Evolutionary conservation across 2,797 vertebrate species (phyloP), one percentile per base, ranked within the genome.

Genomic region (Semaprochilodus insignis): DNA sequence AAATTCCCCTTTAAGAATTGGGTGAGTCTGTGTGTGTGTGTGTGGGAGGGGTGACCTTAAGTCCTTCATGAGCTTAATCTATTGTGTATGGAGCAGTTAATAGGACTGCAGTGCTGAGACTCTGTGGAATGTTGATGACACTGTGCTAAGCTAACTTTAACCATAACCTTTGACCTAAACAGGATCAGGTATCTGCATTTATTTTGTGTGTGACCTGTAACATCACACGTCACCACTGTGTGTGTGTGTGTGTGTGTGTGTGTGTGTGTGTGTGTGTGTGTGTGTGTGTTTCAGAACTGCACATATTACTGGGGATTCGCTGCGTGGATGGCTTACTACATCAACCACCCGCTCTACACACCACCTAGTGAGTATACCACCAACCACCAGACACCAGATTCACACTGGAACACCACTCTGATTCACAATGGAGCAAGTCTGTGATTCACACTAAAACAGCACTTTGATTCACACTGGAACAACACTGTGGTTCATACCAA

Each of bases 271-370:
- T 27, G 6, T 44, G 67, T 23, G 57, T 59, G 59, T 60, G n/a
- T 74, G 7, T 73, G 17, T 44, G 19, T 77, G 51, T 63, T 94
- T 77, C 91, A 98, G 97, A 99, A 99, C 89, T 99, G 97, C 85
- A 96, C 96, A 14, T 99, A 98, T 91, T 99, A 99, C 88, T 99
- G 97, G 97, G 97, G 97, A 86, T 99, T 99, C 62, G 96, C 97
- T 0, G 97, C 97, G 0, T 99, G 97, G 97, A 98, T 99, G 97
- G 97, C 97, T 0, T 99, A 97, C 83, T 98, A 99, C 90, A 97
- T 98, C 91, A 99, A 99, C 92, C 97, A 98, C 91, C 97, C 97
- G 0, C 93, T 99, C 60, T 99, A 99, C 87, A 99, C 97, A 0
- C 97, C 97, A 0, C 97, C 97, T 19, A 93, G 97, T 97, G 90